Conservation (phyloP, 2,113 vertebrate species). For the Caretta caretta region DNA sequence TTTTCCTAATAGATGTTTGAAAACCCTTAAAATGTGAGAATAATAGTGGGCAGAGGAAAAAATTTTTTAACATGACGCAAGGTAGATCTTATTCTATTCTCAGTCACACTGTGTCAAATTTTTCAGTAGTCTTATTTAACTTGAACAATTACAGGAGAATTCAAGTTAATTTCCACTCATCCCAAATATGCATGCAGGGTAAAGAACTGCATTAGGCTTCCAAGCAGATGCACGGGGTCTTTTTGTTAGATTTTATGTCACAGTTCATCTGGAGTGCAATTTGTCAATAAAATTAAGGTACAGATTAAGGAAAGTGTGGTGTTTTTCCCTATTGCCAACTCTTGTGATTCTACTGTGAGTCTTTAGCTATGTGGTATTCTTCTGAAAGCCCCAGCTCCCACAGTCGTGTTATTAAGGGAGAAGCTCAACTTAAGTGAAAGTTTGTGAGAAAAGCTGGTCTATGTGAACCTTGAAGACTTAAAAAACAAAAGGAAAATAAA, state of each 20-base stretch:
- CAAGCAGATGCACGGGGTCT: not conserved
- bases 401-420: not conserved
- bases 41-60: constrained; percentile 1
- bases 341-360: not conserved
- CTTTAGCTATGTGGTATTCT: not conserved
- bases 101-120: not conserved
- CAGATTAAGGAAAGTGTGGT: not conserved
- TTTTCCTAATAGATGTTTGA: not conserved
- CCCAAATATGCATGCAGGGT: not conserved
- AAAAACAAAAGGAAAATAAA: not conserved
- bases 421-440: not conserved
- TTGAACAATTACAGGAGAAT: constrained; percentile 12
- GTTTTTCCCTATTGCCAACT: not conserved
- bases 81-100: not conserved
- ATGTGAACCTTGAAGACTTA: not conserved
- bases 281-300: not conserved
- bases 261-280: not conserved
- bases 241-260: not conserved
- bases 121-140: not conserved
- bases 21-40: constrained; percentile 27
- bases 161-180: not conserved
- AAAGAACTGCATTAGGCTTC: not conserved
- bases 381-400: not conserved
- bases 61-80: not conserved
- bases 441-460: not conserved